Conservation (phyloP, 1,140 invertebrate genomes). For the Vanessa tameamea region DNA sequence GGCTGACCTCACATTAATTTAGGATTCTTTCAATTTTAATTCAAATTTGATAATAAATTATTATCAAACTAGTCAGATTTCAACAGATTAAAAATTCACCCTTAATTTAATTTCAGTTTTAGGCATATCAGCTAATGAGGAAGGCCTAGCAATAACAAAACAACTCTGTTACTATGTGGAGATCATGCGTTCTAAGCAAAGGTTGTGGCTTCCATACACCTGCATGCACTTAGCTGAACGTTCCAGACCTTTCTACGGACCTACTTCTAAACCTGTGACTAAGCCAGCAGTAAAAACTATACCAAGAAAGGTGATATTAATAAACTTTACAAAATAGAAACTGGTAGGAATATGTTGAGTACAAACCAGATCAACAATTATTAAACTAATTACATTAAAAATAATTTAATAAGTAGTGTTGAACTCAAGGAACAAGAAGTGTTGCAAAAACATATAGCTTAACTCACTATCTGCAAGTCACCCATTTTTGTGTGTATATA, state of each 20-base stretch:
- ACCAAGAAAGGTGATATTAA: conserved; percentile 56
- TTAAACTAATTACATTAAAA: too few relatives aligned
- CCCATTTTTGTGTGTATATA: too few relatives aligned
- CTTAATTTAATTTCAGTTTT: conserved; percentile 49
- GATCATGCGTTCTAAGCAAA: conserved; percentile 50
- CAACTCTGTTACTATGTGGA: conserved; percentile 72
- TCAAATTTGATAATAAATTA: too few relatives aligned
- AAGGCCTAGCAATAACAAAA: conserved; percentile 52
- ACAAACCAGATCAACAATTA: too few relatives aligned
- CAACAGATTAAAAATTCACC: neutral
- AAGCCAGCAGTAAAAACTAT: conserved; percentile 36
- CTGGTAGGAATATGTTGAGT: too few relatives aligned
- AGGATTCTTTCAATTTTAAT: too few relatives aligned
- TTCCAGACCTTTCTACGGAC: conserved; percentile 69
- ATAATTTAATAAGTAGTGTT: too few relatives aligned
- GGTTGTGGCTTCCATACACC: conserved; percentile 72
- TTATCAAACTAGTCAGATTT: too few relatives aligned
- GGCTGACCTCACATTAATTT: too few relatives aligned
- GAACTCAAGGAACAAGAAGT: too few relatives aligned
- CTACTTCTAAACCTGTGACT: conserved; percentile 38
- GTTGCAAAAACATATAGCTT: too few relatives aligned
- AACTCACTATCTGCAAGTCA: too few relatives aligned
- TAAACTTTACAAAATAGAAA: neutral
- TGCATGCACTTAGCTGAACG: conserved; percentile 60
- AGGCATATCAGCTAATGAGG: conserved; percentile 57